phyloP scores from a whole-genome alignment of 1,140 invertebrate genomes.

The Drosophila cardini region DNA sequence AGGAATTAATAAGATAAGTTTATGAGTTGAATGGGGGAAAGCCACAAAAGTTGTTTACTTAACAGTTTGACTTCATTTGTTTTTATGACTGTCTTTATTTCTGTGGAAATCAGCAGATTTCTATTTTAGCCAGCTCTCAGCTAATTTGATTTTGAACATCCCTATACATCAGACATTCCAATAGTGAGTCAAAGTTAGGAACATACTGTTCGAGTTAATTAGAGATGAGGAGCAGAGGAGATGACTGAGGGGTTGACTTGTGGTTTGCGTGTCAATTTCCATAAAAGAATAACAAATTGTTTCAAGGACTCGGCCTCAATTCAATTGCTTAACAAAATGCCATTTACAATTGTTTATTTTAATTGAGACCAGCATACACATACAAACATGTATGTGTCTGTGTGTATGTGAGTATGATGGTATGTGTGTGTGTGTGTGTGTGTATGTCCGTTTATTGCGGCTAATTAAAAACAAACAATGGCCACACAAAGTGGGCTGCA shows the following conservation, averaged over 20 bases:
- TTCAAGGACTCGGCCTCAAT: conserved; percentile 76
- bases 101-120: conserved; percentile 83
- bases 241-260: not conserved
- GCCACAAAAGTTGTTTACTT: conserved; percentile 77
- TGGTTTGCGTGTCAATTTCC: conserved; percentile 23
- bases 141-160: conserved; percentile 81
- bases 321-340: conserved; percentile 79
- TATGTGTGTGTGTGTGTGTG: conserved; percentile 46
- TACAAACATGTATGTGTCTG: conserved; percentile 32
- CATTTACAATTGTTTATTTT: conserved; percentile 82
- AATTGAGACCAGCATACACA: conserved; percentile 56
- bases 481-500: conserved; percentile 75
- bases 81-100: conserved; percentile 76
- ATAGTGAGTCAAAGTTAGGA: conserved; percentile 67
- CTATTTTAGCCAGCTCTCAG: conserved; percentile 70
- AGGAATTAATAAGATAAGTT: conserved; percentile 81
- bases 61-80: conserved; percentile 83
- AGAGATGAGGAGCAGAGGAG: conserved; percentile 31
- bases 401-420: conserved; percentile 35
- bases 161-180: conserved; percentile 57
- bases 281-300: conserved; percentile 70
- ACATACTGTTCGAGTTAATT: conserved; percentile 80
- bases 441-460: conserved; percentile 76
- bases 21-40: conserved; percentile 36
- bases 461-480: conserved; percentile 83